Percentiles rank a stretch among this genome's conserved stretches.
Conservation (phyloP, 23 tunicate genomes). For the Halocynthia aurantium region DNA sequence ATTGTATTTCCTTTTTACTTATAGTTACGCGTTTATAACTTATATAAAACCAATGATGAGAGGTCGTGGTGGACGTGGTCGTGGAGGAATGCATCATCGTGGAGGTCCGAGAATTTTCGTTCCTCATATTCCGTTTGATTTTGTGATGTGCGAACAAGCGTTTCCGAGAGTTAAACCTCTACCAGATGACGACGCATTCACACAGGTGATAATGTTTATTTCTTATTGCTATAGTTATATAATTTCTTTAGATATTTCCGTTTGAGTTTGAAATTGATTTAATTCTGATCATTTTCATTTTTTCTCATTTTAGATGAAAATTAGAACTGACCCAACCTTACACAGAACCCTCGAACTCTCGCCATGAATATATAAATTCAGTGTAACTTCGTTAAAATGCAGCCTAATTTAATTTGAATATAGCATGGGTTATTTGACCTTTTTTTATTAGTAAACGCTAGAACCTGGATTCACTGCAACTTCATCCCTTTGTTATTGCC, state of each 20-base stretch:
- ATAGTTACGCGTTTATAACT: too few relatives aligned
- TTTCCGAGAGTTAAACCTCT: conserved; percentile 91
- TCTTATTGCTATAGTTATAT: neutral
- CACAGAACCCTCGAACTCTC: too few relatives aligned
- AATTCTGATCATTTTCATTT: too few relatives aligned
- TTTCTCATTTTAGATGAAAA: too few relatives aligned
- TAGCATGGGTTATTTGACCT: neutral
- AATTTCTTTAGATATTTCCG: too few relatives aligned
- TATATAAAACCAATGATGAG: conserved; percentile 26
- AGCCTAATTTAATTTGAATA: neutral
- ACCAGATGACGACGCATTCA: conserved; percentile 65
- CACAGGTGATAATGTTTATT: conserved; percentile 1
- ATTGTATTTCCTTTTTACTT: too few relatives aligned
- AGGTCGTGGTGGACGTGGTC: conserved; percentile 63
- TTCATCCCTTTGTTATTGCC: neutral
- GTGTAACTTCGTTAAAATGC: neutral
- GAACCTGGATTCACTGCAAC: neutral
- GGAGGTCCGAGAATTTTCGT: conserved; percentile 74
- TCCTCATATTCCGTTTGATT: conserved; percentile 97
- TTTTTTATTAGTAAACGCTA: neutral
- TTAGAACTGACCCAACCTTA: too few relatives aligned
- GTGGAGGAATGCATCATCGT: conserved; percentile 51
- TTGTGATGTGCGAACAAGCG: conserved; percentile 76
- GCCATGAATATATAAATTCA: neutral
- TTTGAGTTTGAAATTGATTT: too few relatives aligned